Conservation (phyloP, 2,113 vertebrate genomes). For the Petrocephalus zakoni region DNA sequence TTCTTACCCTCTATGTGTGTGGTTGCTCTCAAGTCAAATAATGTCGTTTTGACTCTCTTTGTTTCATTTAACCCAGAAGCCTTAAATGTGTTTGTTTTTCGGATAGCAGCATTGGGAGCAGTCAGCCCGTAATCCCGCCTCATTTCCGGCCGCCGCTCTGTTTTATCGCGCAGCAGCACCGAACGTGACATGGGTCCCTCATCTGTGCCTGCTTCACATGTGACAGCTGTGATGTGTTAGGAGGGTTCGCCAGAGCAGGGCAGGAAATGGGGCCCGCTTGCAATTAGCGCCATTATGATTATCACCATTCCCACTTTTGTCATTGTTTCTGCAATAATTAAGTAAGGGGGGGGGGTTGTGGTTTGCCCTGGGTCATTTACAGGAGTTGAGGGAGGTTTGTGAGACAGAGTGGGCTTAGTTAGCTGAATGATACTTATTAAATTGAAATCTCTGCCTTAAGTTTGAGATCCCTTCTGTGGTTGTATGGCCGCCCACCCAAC, state of each 20-base stretch:
- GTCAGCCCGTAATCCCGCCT: slow-evolving; percentile 11
- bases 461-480: slow-evolving; percentile 37
- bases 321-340: slow-evolving; percentile 16
- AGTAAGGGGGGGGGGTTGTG: neutral
- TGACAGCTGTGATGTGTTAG: neutral
- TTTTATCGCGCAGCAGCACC: slow-evolving; percentile 12
- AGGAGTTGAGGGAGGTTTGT: slow-evolving; percentile 32
- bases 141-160: slow-evolving; percentile 19
- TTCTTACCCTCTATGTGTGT: slow-evolving; percentile 47
- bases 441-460: slow-evolving; percentile 44
- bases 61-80: slow-evolving; percentile 31
- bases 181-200: neutral
- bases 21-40: slow-evolving; percentile 48
- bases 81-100: slow-evolving; percentile 25
- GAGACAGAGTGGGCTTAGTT: slow-evolving; percentile 37
- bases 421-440: slow-evolving; percentile 43
- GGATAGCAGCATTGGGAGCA: neutral
- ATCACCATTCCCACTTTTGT: neutral
- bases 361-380: neutral
- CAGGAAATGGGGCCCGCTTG: neutral
- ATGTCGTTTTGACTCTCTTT: slow-evolving; percentile 52
- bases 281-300: slow-evolving; percentile 18
- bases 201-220: neutral
- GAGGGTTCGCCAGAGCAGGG: neutral
- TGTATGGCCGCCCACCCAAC: slow-evolving; percentile 25